These are phyloP conservation scores for Gastrophysa polygoni DNA, from an alignment of 2,888 invertebrate genomes.

Conservation along the genomic window DNA sequence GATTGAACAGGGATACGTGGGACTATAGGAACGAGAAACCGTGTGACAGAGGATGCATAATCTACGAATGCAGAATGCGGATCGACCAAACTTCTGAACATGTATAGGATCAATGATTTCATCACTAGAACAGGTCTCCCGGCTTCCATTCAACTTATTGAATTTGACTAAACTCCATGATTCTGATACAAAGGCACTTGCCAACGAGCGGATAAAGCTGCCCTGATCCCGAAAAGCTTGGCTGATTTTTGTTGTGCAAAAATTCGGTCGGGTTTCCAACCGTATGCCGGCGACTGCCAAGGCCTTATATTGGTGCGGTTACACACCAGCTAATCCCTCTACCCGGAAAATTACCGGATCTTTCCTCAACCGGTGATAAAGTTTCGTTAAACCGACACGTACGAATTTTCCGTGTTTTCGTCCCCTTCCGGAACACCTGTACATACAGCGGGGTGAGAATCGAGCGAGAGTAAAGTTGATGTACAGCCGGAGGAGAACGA, in stretches of 20 bases:
- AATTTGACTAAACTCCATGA: too few relatives aligned
- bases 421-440: conserved; percentile 11
- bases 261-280: background rate
- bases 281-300: background rate
- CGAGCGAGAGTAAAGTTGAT: conserved; percentile 16
- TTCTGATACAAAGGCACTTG: too few relatives aligned
- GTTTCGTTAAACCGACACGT: conserved; percentile 42
- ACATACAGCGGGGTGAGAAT: conserved; percentile 7
- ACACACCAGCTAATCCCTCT: conserved; percentile 23
- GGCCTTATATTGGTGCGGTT: background rate
- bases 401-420: conserved; percentile 14
- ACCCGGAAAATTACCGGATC: conserved; percentile 28
- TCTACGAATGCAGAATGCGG: too few relatives aligned
- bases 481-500: conserved; percentile 10
- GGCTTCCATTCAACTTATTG: too few relatives aligned
- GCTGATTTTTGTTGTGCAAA: background rate
- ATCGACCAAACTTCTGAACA: too few relatives aligned
- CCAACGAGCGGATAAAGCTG: background rate
- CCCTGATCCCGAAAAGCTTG: background rate
- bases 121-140: too few relatives aligned
- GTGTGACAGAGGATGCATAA: too few relatives aligned
- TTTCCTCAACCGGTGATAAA: conserved; percentile 39
- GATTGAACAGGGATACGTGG: too few relatives aligned
- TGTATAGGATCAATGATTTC: too few relatives aligned
- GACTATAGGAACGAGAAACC: too few relatives aligned